Base-by-base conservation (phyloP, 2,888 invertebrate species). In the Allophyes oxyacanthae region DNA sequence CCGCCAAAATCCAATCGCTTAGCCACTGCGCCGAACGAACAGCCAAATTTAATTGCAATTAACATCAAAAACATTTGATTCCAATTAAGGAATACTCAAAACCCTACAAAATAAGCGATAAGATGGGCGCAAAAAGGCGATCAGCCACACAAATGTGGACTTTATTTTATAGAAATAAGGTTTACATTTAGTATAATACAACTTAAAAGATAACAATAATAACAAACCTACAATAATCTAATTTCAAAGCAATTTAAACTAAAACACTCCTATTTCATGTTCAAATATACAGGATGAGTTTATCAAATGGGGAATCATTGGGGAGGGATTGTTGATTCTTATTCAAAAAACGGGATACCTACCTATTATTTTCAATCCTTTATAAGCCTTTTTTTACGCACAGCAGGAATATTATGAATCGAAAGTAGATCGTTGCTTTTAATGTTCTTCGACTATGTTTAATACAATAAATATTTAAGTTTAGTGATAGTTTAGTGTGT, bases 221-320 rank as follows among this genome's bases (percentile, higher is more conserved):
- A 50, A 60, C 46, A 48, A 51, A 42, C 28, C 42, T 42, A 57
- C n/a, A 58, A 62, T 61, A 72, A 62, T 72, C 49, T 60, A 53
- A 69, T 62, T 69, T 60, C 36, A 51, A 65, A 65, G 43, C 60
- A 63, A 73, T 69, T 72, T 58, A 48, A 65, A 72, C 62, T 72
- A 63, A 40, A 53, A 20, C 50, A 26, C 8, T 43, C 26, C 26
- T 54, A 57, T 62, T 70, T 49, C 33, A 67, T 57, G 57, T 67
- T 60, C 37, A 53, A 63, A 5, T 57, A 48, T 46, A 44, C 33
- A 59, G 63, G 20, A 4, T 20, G 20, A 20, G 20, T 20, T 20
- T 20, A 3, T 20, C 4, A 20, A 20, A 20, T 20, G 4, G 20
- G 4, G 20, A 20, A 20, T 20, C 4, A 20, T n/a, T n/a, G n/a